Evolutionary conservation across 1,140 invertebrate species (phyloP).

Genomic region (Panagrolaimus sp.): DNA sequence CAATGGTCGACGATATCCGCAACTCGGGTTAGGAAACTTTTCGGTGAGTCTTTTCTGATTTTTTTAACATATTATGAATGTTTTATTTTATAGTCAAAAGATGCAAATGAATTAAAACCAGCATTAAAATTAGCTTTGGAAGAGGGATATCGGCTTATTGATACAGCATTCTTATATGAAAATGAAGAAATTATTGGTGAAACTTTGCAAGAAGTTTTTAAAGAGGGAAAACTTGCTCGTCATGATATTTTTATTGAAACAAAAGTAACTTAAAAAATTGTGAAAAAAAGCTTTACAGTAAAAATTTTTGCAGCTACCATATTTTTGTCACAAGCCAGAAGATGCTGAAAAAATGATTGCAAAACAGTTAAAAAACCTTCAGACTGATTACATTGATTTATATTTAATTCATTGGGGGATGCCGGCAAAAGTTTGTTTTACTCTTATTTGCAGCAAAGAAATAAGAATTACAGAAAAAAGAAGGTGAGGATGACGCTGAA

Average conservation of each 20-base stretch:
- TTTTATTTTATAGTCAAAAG: too few relatives aligned
- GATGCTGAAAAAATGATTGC: conserved; percentile 70
- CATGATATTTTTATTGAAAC: conserved; percentile 75
- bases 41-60: too few relatives aligned
- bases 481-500: background rate
- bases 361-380: conserved; percentile 68
- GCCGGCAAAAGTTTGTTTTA: background rate
- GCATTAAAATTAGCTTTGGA: conserved; percentile 67
- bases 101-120: conserved; percentile 65
- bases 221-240: conserved; percentile 67
- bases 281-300: too few relatives aligned
- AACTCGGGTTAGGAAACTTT: too few relatives aligned
- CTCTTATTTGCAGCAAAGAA: too few relatives aligned
- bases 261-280: conserved; percentile 59
- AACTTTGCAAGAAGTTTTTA: conserved; percentile 70
- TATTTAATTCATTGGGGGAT: conserved; percentile 69
- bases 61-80: too few relatives aligned
- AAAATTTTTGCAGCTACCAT: conserved; percentile 60
- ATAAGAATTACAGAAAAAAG: conserved; percentile 20
- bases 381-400: conserved; percentile 74
- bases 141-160: conserved; percentile 71
- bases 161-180: conserved; percentile 71
- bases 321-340: conserved; percentile 61
- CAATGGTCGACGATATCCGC: too few relatives aligned
- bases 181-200: conserved; percentile 74